Percentiles rank a stretch among this genome's conserved stretches.
phyloP scores from a whole-genome alignment of 2,888 invertebrate genomes.

The Andrena camellia region DNA sequence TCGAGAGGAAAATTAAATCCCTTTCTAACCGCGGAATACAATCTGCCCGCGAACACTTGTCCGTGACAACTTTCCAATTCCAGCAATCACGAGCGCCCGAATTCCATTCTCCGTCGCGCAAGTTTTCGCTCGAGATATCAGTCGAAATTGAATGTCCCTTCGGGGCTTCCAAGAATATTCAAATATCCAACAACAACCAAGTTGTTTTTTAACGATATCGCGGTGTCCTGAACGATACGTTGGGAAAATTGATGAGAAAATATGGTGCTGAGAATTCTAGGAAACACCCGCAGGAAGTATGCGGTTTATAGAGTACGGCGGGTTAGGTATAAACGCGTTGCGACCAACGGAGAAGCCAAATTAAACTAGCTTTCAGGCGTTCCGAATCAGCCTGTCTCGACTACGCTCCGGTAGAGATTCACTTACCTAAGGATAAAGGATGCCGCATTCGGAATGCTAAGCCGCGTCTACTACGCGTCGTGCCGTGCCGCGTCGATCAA shows the following conservation, averaged over 20 bases:
- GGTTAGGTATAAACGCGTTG: neutral
- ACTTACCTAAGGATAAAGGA: constrained; percentile 28
- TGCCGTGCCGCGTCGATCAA: neutral
- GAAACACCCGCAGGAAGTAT: constrained; percentile 2
- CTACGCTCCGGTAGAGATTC: constrained; percentile 17
- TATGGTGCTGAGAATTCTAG: neutral
- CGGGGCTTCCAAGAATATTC: neutral
- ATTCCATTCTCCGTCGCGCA: neutral
- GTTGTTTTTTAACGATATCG: constrained; percentile 1
- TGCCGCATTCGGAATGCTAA: constrained; percentile 23
- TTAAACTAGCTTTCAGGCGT: constrained; percentile 40
- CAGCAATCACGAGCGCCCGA: neutral
- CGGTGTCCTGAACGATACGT: neutral
- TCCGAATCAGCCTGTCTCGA: constrained; percentile 22
- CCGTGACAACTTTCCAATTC: neutral
- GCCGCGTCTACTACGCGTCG: constrained; percentile 8
- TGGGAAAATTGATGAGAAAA: neutral
- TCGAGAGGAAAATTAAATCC: constrained; percentile 24
- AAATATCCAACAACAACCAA: neutral
- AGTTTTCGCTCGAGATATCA: neutral
- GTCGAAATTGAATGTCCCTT: neutral
- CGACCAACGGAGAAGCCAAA: constrained; percentile 19
- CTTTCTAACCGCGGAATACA: neutral
- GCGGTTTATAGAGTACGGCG: constrained; percentile 1
- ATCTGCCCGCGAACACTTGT: neutral